phyloP scores from a whole-genome alignment of 2,888 invertebrate species.

The Drosophila barbarae region DNA sequence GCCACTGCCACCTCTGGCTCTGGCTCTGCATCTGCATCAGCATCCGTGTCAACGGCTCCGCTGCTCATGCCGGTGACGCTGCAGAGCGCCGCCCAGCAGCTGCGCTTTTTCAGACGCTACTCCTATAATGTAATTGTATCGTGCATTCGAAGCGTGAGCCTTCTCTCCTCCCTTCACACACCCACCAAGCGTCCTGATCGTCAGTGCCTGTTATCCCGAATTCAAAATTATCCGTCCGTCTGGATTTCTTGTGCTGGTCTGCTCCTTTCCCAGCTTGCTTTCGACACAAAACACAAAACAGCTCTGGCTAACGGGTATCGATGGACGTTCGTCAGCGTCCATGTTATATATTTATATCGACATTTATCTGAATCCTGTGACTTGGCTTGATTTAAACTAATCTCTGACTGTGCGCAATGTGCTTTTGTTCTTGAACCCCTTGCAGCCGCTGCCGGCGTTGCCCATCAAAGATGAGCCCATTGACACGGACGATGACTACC shows the following conservation, averaged over 20 bases:
- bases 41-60: slow-evolving; percentile 49
- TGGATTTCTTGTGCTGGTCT: background rate
- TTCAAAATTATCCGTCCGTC: slow-evolving; percentile 19
- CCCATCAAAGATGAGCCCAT: slow-evolving; percentile 79
- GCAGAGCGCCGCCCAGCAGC: slow-evolving; percentile 77
- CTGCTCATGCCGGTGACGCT: slow-evolving; percentile 68
- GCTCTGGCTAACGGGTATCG: slow-evolving; percentile 34
- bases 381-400: slow-evolving; percentile 4
- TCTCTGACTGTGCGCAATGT: slow-evolving; percentile 3
- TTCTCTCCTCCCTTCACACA: background rate
- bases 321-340: slow-evolving; percentile 26
- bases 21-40: slow-evolving; percentile 6
- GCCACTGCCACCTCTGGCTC: slow-evolving; percentile 19
- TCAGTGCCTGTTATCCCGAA: slow-evolving; percentile 31
- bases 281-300: background rate
- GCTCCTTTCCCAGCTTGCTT: background rate
- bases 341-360: background rate
- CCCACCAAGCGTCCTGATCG: background rate
- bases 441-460: slow-evolving; percentile 77
- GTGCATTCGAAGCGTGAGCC: slow-evolving; percentile 65
- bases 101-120: slow-evolving; percentile 78
- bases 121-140: slow-evolving; percentile 79
- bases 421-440: background rate
- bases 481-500: slow-evolving; percentile 75
- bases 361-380: too few species aligned